These are phyloP conservation scores for Genyomyrus donnyi DNA, from an alignment of 2,113 vertebrate species.

Conservation along the genomic window DNA sequence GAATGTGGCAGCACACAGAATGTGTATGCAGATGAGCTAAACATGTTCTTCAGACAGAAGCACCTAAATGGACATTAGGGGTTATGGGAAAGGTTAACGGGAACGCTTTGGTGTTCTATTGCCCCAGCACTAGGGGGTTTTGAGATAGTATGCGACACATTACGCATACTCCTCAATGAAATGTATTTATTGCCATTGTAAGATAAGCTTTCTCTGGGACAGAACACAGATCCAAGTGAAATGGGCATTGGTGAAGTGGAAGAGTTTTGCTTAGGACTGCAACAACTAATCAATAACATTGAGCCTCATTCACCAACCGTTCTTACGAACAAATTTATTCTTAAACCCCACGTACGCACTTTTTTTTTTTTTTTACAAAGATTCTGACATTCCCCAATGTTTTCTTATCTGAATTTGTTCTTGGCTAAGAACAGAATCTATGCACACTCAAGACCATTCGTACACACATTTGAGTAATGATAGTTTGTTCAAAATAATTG, in stretches of 20 bases:
- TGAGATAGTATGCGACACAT: neutral
- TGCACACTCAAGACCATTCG: too few relatives aligned
- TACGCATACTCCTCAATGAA: neutral
- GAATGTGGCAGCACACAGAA: neutral
- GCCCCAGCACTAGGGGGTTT: neutral
- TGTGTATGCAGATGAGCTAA: neutral
- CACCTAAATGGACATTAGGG: neutral
- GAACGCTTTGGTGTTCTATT: neutral
- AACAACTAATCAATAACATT: neutral
- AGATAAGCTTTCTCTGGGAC: neutral
- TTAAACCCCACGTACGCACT: too few relatives aligned
- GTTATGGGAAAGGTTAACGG: neutral
- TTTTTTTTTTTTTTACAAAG: too few relatives aligned
- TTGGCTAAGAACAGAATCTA: too few relatives aligned
- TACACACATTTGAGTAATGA: too few relatives aligned
- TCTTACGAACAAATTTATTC: too few relatives aligned
- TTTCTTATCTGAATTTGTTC: too few relatives aligned
- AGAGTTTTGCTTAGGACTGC: neutral
- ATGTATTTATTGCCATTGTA: neutral
- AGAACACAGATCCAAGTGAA: neutral
- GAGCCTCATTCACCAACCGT: too few relatives aligned
- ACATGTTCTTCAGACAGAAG: neutral
- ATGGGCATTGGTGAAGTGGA: neutral
- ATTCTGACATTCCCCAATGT: too few relatives aligned
- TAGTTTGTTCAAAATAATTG: too few relatives aligned